Evolutionary conservation across 2,888 invertebrate species (phyloP).

Genomic region (Hipparchia sbordonii): DNA sequence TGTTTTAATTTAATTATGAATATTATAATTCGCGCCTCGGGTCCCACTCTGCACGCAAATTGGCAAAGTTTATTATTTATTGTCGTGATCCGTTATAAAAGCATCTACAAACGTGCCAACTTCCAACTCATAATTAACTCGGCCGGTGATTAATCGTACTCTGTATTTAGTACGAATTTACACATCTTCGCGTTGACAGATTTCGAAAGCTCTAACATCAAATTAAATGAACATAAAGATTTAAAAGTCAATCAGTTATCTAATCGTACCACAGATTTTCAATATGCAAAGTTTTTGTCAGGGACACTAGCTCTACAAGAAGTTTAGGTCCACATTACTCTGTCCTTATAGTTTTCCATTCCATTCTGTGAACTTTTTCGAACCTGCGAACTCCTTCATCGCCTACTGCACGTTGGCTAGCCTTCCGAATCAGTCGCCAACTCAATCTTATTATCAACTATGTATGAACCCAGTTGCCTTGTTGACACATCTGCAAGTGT

Average conservation of each 20-base stretch:
- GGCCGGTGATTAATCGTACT: neutral
- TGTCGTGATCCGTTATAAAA: slow-evolving; percentile 56
- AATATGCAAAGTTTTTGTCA: too few relatives aligned
- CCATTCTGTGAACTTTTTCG: too few relatives aligned
- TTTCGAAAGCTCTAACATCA: too few relatives aligned
- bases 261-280: too few relatives aligned
- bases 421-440: neutral
- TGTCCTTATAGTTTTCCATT: too few relatives aligned
- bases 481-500: slow-evolving; percentile 4
- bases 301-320: too few relatives aligned
- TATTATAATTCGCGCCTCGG: slow-evolving; percentile 69
- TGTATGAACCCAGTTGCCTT: neutral
- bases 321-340: too few relatives aligned
- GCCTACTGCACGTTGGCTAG: too few relatives aligned
- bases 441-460: neutral
- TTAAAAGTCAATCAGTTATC: too few relatives aligned
- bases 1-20: slow-evolving; percentile 75
- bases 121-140: neutral
- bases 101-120: slow-evolving; percentile 1
- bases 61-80: slow-evolving; percentile 76
- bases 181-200: too few relatives aligned
- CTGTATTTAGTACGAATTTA: neutral
- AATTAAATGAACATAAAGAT: too few relatives aligned
- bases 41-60: slow-evolving; percentile 59
- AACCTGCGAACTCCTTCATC: too few relatives aligned